Evolutionary conservation across 2,888 invertebrate genomes (phyloP), one percentile per base, ranked within the genome.

Genomic region (Osedax frankpressi): DNA sequence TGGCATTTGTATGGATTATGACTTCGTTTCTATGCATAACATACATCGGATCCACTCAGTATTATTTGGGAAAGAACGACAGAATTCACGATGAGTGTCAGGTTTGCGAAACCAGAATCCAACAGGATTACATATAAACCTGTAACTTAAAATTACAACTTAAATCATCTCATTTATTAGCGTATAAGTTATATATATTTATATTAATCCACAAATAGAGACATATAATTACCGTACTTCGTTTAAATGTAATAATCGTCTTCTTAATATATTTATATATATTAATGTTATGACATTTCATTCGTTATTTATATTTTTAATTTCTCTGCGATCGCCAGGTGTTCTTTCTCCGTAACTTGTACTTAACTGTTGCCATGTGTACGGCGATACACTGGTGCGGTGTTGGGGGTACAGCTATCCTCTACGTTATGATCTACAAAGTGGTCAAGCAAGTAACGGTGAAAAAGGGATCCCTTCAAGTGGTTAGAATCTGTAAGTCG

Each of bases 361-460:
- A 65, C 59, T 25, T 63, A 11, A 70, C 70, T 60, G 30, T 73
- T 60, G 28, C 25, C 3, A 44, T 74, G 26, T 69, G 69, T 6
- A 11, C 30, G 30, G 60, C 29, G 60, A 71, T 74, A 3, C 65
- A 69, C 25, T 74, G 74, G 74, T 28, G 30, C 14, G 69, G 69
- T 1, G 69, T 74, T 30, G 44, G 44, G 3, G 71, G 70, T 26
- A 74, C 74, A 19, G 25, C 63, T 30, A 28, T 74, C 62, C 60
- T 74, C 30, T 74, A 74, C 63, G 28, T 70, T 26, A 62, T 62
- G 25, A 74, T 74, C 28, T 74, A 71, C 30, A 70, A 63, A n/a
- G 30, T 74, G 26, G 74, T 69, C 19, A 44, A 19, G 44, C 19
- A 65, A n/a, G 1, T 65, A n/a, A 26, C 65, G 19, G 11, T 14